Base-by-base conservation (phyloP, 2,888 invertebrate species). In the Amphiduros pacificus region DNA sequence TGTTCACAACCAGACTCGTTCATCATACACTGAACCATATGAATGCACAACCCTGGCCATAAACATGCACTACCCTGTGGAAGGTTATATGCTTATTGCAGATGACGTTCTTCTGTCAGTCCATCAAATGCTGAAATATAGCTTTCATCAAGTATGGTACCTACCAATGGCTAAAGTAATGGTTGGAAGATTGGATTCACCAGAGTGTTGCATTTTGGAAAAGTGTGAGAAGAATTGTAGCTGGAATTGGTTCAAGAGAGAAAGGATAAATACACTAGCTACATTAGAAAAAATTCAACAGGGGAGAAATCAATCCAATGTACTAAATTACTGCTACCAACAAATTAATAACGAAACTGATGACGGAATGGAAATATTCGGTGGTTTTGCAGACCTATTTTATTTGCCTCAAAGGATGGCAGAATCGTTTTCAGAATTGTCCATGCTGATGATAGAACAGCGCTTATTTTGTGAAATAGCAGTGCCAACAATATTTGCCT, bases 381-480 rank as follows among this genome's bases (percentile, higher is more conserved):
- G 70, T 6, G 67, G 60, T 6, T 65, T 61, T 48, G 64, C 70
- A 5, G 70, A 70, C 51, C 48, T 67, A 24, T 70, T 57, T 48
- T 69, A 67, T 62, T 49, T 70, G 22, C 70, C 70, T 1, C 22
- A 61, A 44, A 55, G 52, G 17, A 55, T 64, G 2, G 57, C 67
- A 6, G 26, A 27, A 17, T 31, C 61, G 2, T 70, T 65, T 53
- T 14, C 54, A 11, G 51, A 60, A 24, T 41, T 70, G 9, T 48
- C 57, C 4, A 36, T 56, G 11, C 6, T 69, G 9, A 69, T 70
- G 51, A 55, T 64, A 5, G 26, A 57, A 14, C 24, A 65, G 14
- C 24, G 59, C n/a, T 63, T 70, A 11, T 70, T 70, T 36, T 50
- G 69, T 26, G 69, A 70, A 57, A 62, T 70, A 14, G 70, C 69